phyloP scores from a whole-genome alignment of 2,113 vertebrate genomes.

The Platysteira castanea region DNA sequence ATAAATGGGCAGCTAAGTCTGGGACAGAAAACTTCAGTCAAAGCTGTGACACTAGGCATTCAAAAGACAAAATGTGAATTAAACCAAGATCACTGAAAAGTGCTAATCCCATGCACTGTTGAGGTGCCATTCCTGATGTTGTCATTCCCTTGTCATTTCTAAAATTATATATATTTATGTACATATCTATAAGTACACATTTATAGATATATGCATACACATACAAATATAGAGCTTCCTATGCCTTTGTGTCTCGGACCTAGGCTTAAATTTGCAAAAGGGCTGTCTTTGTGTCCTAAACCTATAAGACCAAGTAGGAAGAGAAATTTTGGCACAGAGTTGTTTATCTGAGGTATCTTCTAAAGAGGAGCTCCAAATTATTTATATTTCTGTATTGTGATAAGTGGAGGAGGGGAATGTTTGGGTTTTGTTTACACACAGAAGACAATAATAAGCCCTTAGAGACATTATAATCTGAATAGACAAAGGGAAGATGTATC shows the following conservation, averaged over 20 bases:
- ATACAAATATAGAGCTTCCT: background rate
- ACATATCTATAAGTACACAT: background rate
- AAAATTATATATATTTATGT: background rate
- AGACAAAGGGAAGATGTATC: background rate
- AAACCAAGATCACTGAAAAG: background rate
- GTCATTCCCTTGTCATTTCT: background rate
- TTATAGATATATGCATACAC: background rate
- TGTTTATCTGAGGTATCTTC: background rate
- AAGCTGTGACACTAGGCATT: background rate
- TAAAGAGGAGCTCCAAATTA: background rate
- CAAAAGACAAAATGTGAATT: background rate
- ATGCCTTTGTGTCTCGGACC: background rate
- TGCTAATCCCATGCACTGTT: background rate
- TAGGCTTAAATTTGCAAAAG: background rate
- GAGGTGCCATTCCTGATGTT: background rate
- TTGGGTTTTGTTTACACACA: background rate
- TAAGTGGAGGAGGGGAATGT: background rate
- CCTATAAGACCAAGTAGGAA: background rate
- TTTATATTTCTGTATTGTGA: background rate
- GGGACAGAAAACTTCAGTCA: background rate
- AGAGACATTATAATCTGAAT: background rate
- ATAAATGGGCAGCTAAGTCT: background rate
- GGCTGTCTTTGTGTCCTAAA: background rate
- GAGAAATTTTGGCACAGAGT: background rate
- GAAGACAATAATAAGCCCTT: background rate